These are phyloP conservation scores for Watsonalla binaria DNA, from an alignment of 2,888 invertebrate genomes.

Conservation along the genomic window DNA sequence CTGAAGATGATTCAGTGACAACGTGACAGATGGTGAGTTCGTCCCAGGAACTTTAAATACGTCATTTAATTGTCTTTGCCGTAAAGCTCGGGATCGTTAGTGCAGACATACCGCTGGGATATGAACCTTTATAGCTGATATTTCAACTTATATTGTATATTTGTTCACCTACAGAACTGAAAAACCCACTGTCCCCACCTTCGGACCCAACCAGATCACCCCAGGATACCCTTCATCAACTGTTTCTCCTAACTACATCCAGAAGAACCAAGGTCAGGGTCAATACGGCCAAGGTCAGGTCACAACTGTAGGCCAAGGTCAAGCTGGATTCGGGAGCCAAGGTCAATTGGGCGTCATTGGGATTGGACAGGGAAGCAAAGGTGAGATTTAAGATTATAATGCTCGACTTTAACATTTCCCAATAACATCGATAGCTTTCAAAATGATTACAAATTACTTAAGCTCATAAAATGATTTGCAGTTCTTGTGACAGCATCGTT, in stretches of 20 bases:
- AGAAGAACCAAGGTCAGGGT: constrained; percentile 40
- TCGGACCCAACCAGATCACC: constrained; percentile 45
- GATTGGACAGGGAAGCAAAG: constrained; percentile 13
- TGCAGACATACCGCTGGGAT: too few species aligned
- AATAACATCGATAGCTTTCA: too few species aligned
- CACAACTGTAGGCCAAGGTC: constrained; percentile 22
- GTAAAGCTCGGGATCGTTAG: too few species aligned
- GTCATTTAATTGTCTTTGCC: too few species aligned
- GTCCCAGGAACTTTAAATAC: too few species aligned
- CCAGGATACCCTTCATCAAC: constrained; percentile 38
- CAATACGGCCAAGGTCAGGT: constrained; percentile 24
- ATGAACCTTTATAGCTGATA: too few species aligned
- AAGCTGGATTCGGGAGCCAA: constrained; percentile 14
- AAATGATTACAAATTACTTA: too few species aligned
- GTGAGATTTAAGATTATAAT: not conserved
- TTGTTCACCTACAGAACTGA: constrained; percentile 19
- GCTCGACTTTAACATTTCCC: not conserved
- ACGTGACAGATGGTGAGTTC: too few species aligned
- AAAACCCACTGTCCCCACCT: constrained; percentile 34
- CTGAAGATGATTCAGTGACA: too few species aligned
- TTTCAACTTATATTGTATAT: not conserved
- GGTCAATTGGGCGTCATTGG: constrained; percentile 11
- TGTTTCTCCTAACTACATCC: constrained; percentile 22
- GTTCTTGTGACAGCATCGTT: too few species aligned
- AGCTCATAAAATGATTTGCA: too few species aligned